A percentile compares a stretch with the other conserved stretches of the same genome.
Evolutionary conservation across 2,888 invertebrate species (phyloP).

Genomic region (Alsophila aescularia): DNA sequence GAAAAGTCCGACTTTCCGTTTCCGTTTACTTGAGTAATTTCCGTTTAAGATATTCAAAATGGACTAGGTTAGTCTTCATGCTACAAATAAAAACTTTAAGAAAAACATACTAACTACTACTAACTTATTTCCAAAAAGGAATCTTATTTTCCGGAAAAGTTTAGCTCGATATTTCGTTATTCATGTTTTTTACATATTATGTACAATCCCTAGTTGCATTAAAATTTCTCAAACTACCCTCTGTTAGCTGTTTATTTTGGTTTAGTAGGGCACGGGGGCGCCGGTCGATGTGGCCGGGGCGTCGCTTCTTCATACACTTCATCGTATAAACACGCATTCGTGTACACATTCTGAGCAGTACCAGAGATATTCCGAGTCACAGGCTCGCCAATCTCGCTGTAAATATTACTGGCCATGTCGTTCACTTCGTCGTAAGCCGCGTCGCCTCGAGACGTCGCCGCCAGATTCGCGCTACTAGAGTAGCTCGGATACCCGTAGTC

Average conservation of each 20-base stretch:
- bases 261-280: conserved; percentile 81
- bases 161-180: too few species aligned
- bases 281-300: conserved; percentile 85
- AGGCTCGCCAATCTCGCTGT: conserved; percentile 69
- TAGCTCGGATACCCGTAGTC: conserved; percentile 58
- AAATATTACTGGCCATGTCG: conserved; percentile 68
- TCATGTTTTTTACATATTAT: too few species aligned
- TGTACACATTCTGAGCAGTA: conserved; percentile 45
- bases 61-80: too few species aligned
- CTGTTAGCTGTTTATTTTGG: conserved; percentile 50
- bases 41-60: too few species aligned
- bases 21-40: too few species aligned
- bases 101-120: too few species aligned
- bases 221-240: neutral
- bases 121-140: too few species aligned
- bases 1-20: too few species aligned
- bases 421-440: conserved; percentile 70
- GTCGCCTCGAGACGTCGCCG: conserved; percentile 39
- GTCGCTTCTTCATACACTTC: conserved; percentile 68
- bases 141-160: too few species aligned
- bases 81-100: too few species aligned
- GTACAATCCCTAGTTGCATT: neutral
- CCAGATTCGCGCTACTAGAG: conserved; percentile 39
- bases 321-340: conserved; percentile 67
- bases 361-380: conserved; percentile 41